Evolutionary conservation across 2,113 vertebrate species (phyloP).

Genomic region (Gopherus flavomarginatus): DNA sequence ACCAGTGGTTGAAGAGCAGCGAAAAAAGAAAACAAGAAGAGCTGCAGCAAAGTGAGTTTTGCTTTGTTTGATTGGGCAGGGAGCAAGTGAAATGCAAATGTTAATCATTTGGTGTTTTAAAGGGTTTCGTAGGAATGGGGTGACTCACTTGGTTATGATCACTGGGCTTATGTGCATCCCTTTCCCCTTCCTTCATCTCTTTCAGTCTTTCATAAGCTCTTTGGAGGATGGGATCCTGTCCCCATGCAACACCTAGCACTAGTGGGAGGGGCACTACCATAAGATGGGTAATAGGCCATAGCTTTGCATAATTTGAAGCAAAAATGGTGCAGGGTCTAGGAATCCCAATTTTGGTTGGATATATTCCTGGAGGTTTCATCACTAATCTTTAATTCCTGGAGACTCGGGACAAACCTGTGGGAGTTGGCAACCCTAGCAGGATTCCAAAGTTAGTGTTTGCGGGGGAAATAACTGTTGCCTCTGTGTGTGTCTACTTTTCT

Average conservation of each 20-base stretch:
- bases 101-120: neutral
- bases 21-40: slow-evolving; percentile 85
- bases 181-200: neutral
- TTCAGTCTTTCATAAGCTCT: neutral
- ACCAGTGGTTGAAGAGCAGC: slow-evolving; percentile 55
- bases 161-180: neutral
- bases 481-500: neutral
- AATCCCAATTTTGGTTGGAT: neutral
- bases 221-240: neutral
- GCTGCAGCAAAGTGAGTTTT: slow-evolving; percentile 90
- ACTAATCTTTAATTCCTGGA: neutral
- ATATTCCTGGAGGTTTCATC: neutral
- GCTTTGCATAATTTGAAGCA: neutral
- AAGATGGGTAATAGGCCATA: neutral
- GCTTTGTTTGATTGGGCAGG: neutral
- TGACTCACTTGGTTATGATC: neutral
- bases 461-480: neutral
- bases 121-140: neutral
- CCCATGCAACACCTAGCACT: neutral
- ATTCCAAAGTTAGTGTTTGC: neutral
- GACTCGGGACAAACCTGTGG: neutral
- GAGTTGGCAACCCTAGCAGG: neutral
- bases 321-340: neutral
- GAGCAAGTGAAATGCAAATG: neutral
- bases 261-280: neutral